Evolutionary conservation across 2,888 invertebrate genomes (phyloP).

Genomic region (Penaeus monodon): DNA sequence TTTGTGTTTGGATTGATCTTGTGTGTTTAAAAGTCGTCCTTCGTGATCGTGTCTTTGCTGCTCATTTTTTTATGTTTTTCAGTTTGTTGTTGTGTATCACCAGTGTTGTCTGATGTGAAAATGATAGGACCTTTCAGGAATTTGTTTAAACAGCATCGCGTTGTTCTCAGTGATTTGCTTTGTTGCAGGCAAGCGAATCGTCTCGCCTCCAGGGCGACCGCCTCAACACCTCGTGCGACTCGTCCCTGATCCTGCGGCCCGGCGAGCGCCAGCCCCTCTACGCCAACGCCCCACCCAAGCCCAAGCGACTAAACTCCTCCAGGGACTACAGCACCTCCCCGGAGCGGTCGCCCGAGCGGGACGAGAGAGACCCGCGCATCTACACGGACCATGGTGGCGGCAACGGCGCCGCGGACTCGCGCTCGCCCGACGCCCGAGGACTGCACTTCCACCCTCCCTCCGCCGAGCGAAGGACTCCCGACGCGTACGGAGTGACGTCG

Average conservation of each 20-base stretch:
- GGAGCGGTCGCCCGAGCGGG: constrained; percentile 79
- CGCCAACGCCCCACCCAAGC: constrained; percentile 91
- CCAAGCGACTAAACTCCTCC: constrained; percentile 82
- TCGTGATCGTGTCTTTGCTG: not conserved
- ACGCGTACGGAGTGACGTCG: constrained; percentile 77
- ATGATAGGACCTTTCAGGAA: no score
- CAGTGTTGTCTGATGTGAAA: no score
- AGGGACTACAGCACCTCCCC: constrained; percentile 68
- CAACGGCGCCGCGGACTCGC: constrained; percentile 12
- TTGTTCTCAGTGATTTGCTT: not conserved
- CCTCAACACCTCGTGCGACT: constrained; percentile 57
- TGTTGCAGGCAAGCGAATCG: constrained; percentile 59
- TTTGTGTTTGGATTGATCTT: no score
- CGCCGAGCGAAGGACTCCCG: constrained; percentile 83
- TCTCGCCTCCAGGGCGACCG: constrained; percentile 49
- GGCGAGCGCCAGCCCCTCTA: constrained; percentile 79
- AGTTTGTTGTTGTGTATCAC: no score
- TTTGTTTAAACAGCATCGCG: no score
- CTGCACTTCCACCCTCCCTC: constrained; percentile 64
- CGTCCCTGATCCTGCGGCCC: constrained; percentile 46
- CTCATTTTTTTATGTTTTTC: not conserved
- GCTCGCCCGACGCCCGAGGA: constrained; percentile 37
- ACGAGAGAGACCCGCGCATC: constrained; percentile 64
- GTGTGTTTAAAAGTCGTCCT: not conserved
- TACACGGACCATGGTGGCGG: constrained; percentile 56